Percentiles rank a stretch among this genome's conserved stretches.
Conservation (phyloP, 2,888 invertebrate genomes). For the Apamea anceps region DNA sequence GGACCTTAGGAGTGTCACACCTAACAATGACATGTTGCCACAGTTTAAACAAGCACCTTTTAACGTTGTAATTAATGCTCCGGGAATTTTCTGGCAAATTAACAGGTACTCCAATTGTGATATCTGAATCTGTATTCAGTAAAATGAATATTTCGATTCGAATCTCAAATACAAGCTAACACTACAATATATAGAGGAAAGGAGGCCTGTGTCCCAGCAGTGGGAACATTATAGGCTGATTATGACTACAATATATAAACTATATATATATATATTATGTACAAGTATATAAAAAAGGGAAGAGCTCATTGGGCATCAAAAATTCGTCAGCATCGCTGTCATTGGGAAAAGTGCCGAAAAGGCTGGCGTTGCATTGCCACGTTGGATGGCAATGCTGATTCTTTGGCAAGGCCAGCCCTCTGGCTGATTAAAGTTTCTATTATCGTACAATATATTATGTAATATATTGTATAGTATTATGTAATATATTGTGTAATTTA, state of each 20-base stretch:
- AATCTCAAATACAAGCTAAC: background rate
- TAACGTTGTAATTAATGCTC: background rate
- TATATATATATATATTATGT: background rate
- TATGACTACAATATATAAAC: too few species aligned
- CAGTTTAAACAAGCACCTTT: background rate
- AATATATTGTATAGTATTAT: too few species aligned
- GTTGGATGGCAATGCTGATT: background rate
- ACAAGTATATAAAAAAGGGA: background rate
- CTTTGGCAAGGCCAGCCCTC: background rate
- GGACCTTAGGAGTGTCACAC: slow-evolving; percentile 23
- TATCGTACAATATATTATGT: too few species aligned
- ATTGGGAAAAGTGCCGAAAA: background rate
- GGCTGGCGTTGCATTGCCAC: background rate
- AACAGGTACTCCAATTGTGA: too few species aligned
- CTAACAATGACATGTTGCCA: slow-evolving; percentile 16
- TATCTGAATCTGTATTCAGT: background rate
- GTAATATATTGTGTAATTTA: too few species aligned
- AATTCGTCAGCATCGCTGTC: background rate
- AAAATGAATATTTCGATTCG: background rate
- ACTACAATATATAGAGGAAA: background rate
- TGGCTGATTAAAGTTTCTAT: background rate
- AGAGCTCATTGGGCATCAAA: background rate
- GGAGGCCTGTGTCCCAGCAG: too few species aligned
- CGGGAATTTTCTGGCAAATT: background rate
- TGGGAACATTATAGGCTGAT: too few species aligned